Base-by-base conservation (phyloP, 2,113 vertebrate species). In the Gallinago undulata region DNA sequence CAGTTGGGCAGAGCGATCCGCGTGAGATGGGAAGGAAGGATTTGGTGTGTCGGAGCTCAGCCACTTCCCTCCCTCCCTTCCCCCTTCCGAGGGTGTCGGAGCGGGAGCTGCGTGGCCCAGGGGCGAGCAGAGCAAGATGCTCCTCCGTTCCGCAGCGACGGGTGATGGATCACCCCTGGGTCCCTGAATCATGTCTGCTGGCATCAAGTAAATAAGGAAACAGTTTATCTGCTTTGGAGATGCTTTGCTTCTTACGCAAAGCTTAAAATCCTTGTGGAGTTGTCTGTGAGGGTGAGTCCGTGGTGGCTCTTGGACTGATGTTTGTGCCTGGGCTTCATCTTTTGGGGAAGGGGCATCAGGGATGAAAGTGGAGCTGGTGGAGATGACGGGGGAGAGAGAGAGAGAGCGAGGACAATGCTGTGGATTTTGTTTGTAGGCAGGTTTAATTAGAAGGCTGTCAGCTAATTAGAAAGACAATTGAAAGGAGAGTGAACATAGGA, bases 221-320 rank as follows among this genome's bases (percentile, higher is more conserved):
- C 0, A 0, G 8, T 50, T 67, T 14, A 4, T 57, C 9, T n/a
- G 24, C 57, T 47, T 28, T 35, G 39, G 83, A 43, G n/a, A 15
- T 41, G 62, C 86, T 92, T 92, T 17, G 13, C 28, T 79, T 39
- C 45, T 4, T n/a, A 1, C 1, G 7, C 1, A 3, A 51, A 67
- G n/a, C 0, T 2, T 62, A 6, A 41, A 64, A 45, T 45, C 70
- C 47, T 2, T 1, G 2, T 0, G 18, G 69, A 25, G 23, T 19
- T 64, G 31, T n/a, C 37, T 17, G 53, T 17, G 39, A 8, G 22
- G n/a, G 27, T 18, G 30, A n/a, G 1, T 41, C 72, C 4, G 23
- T 31, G 35, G 35, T 31, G 23, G n/a, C 18, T 75, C 35, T 47
- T 24, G 24, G 22, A 7, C 24, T 47, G 43, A 19, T 47, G 9